These are phyloP conservation scores for Myiotriccus ornatus DNA, from an alignment of 2,797 vertebrate genomes.

Conservation along the genomic window DNA sequence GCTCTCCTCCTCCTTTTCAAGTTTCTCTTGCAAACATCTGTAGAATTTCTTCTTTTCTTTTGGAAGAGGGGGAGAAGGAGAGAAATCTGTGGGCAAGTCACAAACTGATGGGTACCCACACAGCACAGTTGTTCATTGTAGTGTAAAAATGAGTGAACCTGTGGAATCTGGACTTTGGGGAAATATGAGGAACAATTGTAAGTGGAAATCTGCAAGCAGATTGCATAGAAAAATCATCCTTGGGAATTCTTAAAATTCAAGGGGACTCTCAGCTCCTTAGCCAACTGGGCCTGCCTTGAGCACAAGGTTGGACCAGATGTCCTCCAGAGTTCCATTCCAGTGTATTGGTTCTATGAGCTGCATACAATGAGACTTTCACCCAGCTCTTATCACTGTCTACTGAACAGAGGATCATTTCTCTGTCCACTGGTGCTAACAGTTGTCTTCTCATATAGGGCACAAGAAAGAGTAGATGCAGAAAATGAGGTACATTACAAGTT, in stretches of 20 bases:
- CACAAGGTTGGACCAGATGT: neutral
- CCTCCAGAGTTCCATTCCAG: neutral
- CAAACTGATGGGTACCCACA: neutral
- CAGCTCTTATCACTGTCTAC: neutral
- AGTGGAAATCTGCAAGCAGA: neutral
- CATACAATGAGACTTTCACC: accelerated
- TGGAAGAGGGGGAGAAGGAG: neutral
- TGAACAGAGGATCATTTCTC: neutral
- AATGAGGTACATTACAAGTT: neutral
- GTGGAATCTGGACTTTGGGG: neutral
- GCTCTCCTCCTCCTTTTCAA: neutral
- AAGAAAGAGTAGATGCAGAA: constrained; percentile 5
- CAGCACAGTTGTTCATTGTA: neutral
- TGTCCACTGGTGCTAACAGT: constrained; percentile 26
- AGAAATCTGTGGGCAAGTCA: neutral
- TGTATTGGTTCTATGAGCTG: neutral
- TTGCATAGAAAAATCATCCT: neutral
- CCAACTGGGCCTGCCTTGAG: neutral
- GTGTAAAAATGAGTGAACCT: neutral
- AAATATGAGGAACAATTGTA: neutral
- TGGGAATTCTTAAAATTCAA: neutral
- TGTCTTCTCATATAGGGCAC: neutral
- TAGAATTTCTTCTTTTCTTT: neutral
- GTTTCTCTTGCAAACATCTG: neutral
- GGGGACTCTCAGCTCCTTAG: neutral